Evolutionary conservation across 2,888 invertebrate species (phyloP).

Genomic region (Pelosia muscerda): DNA sequence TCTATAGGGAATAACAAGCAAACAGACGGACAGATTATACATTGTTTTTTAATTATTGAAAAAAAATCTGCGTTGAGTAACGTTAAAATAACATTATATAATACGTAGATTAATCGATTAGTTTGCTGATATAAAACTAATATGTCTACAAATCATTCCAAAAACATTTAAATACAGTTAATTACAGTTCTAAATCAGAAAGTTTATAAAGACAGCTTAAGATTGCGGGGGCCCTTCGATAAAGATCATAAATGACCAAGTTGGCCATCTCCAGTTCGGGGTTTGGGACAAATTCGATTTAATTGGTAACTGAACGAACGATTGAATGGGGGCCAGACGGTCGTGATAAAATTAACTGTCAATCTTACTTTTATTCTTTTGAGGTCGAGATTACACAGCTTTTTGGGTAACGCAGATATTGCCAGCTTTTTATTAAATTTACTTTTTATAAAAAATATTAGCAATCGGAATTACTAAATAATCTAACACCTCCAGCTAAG

Average conservation of each 20-base stretch:
- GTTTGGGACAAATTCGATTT: constrained; percentile 73
- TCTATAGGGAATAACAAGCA: no score
- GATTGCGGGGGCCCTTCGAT: constrained; percentile 21
- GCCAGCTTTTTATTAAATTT: no score
- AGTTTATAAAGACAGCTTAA: constrained; percentile 23
- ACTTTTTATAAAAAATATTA: no score
- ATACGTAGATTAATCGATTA: not conserved
- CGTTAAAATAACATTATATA: no score
- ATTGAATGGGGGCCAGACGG: constrained; percentile 70
- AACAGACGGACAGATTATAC: no score
- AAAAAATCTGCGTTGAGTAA: no score
- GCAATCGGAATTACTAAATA: no score
- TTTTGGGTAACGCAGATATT: constrained; percentile 15
- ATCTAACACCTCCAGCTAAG: no score
- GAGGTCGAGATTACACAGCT: constrained; percentile 24
- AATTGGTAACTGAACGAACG: constrained; percentile 73
- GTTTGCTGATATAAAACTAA: not conserved
- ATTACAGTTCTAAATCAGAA: constrained; percentile 21
- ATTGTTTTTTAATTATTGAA: no score
- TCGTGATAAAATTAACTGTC: constrained; percentile 61
- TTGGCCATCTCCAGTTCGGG: constrained; percentile 50
- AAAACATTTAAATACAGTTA: not conserved
- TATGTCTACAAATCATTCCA: constrained; percentile 6
- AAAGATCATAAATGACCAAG: constrained; percentile 40
- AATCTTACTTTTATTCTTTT: constrained; percentile 58